phyloP scores from a whole-genome alignment of 2,797 vertebrate genomes.

The Bovichtus diacanthus region DNA sequence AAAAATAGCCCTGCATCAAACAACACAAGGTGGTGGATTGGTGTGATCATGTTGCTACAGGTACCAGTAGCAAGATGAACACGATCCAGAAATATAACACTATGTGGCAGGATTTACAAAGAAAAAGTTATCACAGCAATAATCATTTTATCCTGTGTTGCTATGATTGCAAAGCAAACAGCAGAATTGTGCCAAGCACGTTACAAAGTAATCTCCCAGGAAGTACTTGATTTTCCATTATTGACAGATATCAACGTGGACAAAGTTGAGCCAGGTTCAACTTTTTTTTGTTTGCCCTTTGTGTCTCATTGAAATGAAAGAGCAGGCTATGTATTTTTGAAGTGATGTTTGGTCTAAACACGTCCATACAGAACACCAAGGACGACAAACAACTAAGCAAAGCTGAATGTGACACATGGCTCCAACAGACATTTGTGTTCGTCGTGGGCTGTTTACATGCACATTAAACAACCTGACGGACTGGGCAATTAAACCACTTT shows the following conservation, averaged over 20 bases:
- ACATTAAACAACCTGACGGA: too few relatives aligned
- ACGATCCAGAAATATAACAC: not conserved
- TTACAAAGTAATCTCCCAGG: conserved; percentile 22
- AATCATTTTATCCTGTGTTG: conserved; percentile 8
- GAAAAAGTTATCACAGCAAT: not conserved
- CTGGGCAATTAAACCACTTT: too few relatives aligned
- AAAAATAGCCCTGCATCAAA: not conserved
- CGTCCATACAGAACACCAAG: not conserved
- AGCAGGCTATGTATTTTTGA: too few relatives aligned
- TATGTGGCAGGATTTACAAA: not conserved
- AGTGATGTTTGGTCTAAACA: not conserved
- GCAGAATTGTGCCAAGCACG: not conserved
- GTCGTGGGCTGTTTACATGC: not conserved
- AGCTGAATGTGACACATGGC: not conserved
- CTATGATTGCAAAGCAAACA: conserved; percentile 32
- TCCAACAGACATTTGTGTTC: not conserved
- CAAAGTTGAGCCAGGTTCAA: conserved; percentile 16
- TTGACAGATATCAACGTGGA: not conserved
- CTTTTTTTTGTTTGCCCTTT: not conserved
- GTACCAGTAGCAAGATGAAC: not conserved
- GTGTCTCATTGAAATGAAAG: not conserved
- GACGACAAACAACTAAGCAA: not conserved
- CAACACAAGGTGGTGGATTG: not conserved
- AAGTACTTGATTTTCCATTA: not conserved
- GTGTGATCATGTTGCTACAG: not conserved